Evolutionary conservation across 1,140 invertebrate genomes (phyloP), one percentile per base, ranked within the genome.

Genomic region (Ceratoteleas bidentatus): DNA sequence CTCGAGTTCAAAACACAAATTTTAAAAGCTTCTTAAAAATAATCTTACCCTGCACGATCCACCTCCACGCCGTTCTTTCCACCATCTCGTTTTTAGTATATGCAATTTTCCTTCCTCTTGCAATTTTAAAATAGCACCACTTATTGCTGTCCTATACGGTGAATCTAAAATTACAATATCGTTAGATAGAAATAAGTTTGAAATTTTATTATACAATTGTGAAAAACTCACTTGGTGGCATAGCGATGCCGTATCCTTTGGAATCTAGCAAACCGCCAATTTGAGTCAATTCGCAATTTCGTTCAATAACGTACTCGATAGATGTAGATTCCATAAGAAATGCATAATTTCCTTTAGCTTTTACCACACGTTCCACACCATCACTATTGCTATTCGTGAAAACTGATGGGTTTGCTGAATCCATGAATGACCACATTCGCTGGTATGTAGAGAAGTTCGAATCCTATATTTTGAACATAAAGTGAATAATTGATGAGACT

Each of bases 271-370:
- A 94, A 34, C 96, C 95, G 8, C 97, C 97, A 40, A 98, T 95
- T 93, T 98, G 96, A 3, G 96, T 97, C 1, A 98, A 93, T 84
- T 98, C 96, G 87, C 97, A 98, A 86, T 97, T 96, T 75, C 97
- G 93, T 86, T 98, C 97, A 6, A 97, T 96, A 38, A 96, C 95
- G 87, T 98, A 98, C 88, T 98, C 97, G 66, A 97, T 97, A 9
- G 96, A 96, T 1, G 97, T 97, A 7, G 97, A 98, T 92, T 98
- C 97, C 97, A 98, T 98, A 6, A 98, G 92, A 88, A 97, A 98
- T 0, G 97, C 97, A 87, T 98, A 98, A 47, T 94, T 95, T 52
- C 97, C 97, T 86, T 96, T 96, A 5, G 95, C 96, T 86, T 96
- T 95, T 40, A 96, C 93, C 0, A 98, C 97, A 33, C 3, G 92